Base-by-base conservation (phyloP, 2,113 vertebrate species). In the Ciconia maguari region DNA sequence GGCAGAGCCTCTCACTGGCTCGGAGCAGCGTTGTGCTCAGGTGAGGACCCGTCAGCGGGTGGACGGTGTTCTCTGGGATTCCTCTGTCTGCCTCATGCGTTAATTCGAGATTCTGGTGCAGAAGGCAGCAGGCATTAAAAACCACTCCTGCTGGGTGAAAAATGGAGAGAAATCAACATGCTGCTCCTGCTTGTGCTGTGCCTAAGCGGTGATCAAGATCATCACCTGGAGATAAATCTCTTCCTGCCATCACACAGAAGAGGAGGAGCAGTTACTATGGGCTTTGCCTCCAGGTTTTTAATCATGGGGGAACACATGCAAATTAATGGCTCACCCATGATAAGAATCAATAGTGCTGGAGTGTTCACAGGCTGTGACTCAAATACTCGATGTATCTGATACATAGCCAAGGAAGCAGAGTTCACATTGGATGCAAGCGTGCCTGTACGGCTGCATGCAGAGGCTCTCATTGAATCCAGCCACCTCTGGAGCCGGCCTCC, bases 201-300 rank as follows among this genome's bases (percentile, higher is more conserved):
- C 70, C 58, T 77, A 30, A 90, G 79, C 79, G 48, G 75, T 49
- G 74, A 97, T 89, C 71, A 78, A 68, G 94, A 95, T 91, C 87
- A 86, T 87, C 90, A 78, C 97, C 93, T 91, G 36, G 36, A 75
- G 92, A 93, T 87, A 87, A 95, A 96, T 87, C 87, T 88, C 46
- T 58, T 69, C 75, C 55, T 90, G 90, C 75, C 75, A 3, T 49
- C 44, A 3, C 19, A 24, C 9, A 6, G 85, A 61, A 18, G 60
- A 32, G n/a, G 57, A 68, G 65, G 25, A 74, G 51, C 66, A 32
- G 62, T 58, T 83, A 62, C 62, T 21, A 3, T 3, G 65, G 81
- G 54, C 65, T 93, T 72, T 85, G 65, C 87, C 82, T 80, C 54
- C 49, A 16, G 68, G 54, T 36, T 90, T 80, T 46, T 78, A 41